Conservation (phyloP, 2,113 vertebrate genomes). For the Crotalus viridis region DNA sequence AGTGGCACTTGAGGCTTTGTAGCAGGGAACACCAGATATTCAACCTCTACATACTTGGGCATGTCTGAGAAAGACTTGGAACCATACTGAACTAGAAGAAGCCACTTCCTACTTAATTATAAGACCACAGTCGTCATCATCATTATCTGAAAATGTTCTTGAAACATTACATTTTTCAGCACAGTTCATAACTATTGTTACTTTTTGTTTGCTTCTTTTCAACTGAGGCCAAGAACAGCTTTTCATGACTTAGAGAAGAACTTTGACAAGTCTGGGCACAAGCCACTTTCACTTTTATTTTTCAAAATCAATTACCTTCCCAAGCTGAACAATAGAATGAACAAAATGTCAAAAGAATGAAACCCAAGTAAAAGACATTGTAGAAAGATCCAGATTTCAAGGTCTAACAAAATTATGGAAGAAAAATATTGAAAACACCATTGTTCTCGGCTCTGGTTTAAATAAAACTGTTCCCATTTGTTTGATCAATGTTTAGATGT, state of each 20-base stretch:
- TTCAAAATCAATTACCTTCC: neutral
- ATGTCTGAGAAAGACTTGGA: neutral
- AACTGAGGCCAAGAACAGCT: neutral
- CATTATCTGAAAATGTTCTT: neutral
- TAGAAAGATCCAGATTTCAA: constrained; percentile 35
- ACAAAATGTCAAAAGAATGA: neutral
- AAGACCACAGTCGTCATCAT: neutral
- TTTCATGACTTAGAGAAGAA: neutral
- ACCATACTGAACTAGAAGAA: neutral
- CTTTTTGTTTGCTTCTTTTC: neutral
- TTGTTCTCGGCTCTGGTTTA: neutral
- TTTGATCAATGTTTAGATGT: constrained; percentile 51
- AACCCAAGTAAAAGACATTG: neutral
- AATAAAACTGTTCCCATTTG: constrained; percentile 22
- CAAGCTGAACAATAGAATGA: neutral
- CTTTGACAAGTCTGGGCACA: neutral
- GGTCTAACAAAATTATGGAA: constrained; percentile 29
- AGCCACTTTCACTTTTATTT: no score
- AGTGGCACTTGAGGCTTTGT: neutral
- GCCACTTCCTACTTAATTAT: neutral
- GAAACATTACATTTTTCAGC: neutral
- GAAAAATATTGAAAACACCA: constrained; percentile 7
- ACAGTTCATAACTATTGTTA: neutral
- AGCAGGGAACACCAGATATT: neutral
- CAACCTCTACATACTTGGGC: neutral